Evolutionary conservation across 2,888 invertebrate species (phyloP), one percentile per base, ranked within the genome.

Genomic region (Athetis lepigone): DNA sequence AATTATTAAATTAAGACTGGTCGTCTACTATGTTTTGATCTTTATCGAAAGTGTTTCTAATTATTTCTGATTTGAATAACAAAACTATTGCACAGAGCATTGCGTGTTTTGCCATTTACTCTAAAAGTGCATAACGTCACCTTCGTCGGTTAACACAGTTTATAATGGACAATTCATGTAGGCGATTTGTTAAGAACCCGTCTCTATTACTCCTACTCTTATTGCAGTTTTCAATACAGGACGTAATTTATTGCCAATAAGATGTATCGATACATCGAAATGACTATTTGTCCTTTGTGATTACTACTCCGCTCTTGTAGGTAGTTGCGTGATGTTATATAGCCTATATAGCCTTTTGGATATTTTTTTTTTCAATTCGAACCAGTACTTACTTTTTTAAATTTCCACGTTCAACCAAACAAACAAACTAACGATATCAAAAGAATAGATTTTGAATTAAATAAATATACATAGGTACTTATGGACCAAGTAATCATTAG

Each of bases 151-250:
- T 11, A 60, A 27, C 16, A 7, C 40, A 43, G 29, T 57, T 49
- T 11, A 40, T 40, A 57, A 45, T 58, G 37, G 50, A 18, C 36
- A 62, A 62, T 58, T 43, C 19, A 61, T 46, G 57, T 58, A 67
- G 39, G 68, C 58, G 49, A 67, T 61, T 42, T 47, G 54, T 29
- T 40, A 40, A 55, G 43, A 72, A 62, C 55, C 42, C 21, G 56
- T 58, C 50, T 46, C 39, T 43, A 43, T 47, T 67, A 71, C 73
- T 61, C 71, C 73, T 72, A 62, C 61, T 56, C 50, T 43, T n/a
- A 37, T 23, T 51, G 55, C 51, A 46, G 18, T 56, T 66, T 60
- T 52, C 45, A 45, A 60, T 57, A 54, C 40, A 54, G 13, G 2
- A 37, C 37, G 27, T 50, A 42, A 47, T 55, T 29, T 64, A 51